Percentiles rank a stretch among this genome's conserved stretches.
Evolutionary conservation across 2,797 vertebrate genomes (phyloP).

Genomic region (Enteromius argenteus): DNA sequence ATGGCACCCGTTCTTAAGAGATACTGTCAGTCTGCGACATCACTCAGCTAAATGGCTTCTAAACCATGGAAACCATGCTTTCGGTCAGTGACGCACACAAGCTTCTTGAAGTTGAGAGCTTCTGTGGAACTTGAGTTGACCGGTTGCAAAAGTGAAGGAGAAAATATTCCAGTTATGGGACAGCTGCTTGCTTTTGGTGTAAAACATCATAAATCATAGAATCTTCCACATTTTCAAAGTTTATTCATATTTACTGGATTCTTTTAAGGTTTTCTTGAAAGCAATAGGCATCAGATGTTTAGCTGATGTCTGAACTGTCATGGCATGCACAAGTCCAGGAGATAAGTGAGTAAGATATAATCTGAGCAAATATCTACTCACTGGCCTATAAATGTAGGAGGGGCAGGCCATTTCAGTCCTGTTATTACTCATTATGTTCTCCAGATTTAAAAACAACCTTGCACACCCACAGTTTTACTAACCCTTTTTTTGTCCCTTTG

Average conservation of each 20-base stretch:
- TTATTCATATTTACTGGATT: constrained; percentile 9
- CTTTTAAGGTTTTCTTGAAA: not conserved
- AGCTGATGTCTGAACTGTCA: constrained; percentile 38
- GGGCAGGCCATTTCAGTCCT: not conserved
- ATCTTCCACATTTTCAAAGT: constrained; percentile 16
- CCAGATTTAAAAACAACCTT: constrained; percentile 13
- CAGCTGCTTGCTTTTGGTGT: constrained; percentile 60
- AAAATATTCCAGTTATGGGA: constrained; percentile 50
- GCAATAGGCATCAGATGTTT: constrained; percentile 15
- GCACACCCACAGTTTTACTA: constrained; percentile 12
- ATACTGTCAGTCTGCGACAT: constrained; percentile 27
- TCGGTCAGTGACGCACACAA: constrained; percentile 20
- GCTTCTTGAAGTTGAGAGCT: constrained; percentile 3
- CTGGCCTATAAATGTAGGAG: not conserved
- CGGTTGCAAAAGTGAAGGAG: constrained; percentile 35
- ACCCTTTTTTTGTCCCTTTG: not conserved
- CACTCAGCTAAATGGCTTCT: constrained; percentile 27
- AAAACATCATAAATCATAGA: constrained; percentile 60
- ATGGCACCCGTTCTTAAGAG: constrained; percentile 24
- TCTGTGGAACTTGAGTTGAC: constrained; percentile 38
- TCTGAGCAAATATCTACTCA: constrained; percentile 5
- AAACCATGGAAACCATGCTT: constrained; percentile 49
- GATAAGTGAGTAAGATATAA: constrained; percentile 26
- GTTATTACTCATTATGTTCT: constrained; percentile 26
- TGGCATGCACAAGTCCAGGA: constrained; percentile 10